These are phyloP conservation scores for Merodon equestris DNA, from an alignment of 2,888 invertebrate genomes.

Conservation along the genomic window DNA sequence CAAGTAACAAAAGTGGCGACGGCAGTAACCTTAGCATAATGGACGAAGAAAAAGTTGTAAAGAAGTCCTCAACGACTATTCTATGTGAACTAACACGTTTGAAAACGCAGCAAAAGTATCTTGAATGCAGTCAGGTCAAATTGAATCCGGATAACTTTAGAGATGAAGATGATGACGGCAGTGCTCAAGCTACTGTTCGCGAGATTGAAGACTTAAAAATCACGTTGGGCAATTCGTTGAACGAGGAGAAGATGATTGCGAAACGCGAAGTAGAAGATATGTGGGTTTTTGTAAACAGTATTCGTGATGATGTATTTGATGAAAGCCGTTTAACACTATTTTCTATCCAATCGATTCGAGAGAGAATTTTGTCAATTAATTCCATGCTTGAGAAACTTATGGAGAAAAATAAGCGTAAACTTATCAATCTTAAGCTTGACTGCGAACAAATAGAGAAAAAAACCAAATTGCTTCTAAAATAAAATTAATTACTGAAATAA, in stretches of 20 bases:
- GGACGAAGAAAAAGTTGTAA: constrained; percentile 48
- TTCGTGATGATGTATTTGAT: constrained; percentile 73
- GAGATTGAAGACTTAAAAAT: constrained; percentile 75
- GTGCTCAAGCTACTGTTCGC: constrained; percentile 63
- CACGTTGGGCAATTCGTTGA: constrained; percentile 71
- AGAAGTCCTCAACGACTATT: constrained; percentile 73
- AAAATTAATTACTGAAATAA: constrained; percentile 12
- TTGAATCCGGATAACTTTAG: constrained; percentile 74
- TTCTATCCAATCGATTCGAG: constrained; percentile 73
- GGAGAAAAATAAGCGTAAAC: constrained; percentile 71
- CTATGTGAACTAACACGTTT: constrained; percentile 77
- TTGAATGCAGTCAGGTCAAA: constrained; percentile 77
- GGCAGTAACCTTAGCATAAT: constrained; percentile 46
- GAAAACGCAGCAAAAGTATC: constrained; percentile 78
- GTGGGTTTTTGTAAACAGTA: constrained; percentile 73
- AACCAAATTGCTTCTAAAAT: constrained; percentile 71
- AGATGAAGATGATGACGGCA: constrained; percentile 36
- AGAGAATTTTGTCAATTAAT: constrained; percentile 74
- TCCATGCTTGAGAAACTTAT: constrained; percentile 72
- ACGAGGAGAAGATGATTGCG: constrained; percentile 70
- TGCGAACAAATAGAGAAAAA: constrained; percentile 71
- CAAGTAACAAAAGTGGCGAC: constrained; percentile 18
- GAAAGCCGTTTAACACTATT: constrained; percentile 73
- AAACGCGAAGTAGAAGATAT: constrained; percentile 74
- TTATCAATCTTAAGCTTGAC: constrained; percentile 70